A percentile compares a stretch with the other conserved stretches of the same genome.
Conservation (phyloP, 2,113 vertebrate genomes). For the Paedocypris sp. region DNA sequence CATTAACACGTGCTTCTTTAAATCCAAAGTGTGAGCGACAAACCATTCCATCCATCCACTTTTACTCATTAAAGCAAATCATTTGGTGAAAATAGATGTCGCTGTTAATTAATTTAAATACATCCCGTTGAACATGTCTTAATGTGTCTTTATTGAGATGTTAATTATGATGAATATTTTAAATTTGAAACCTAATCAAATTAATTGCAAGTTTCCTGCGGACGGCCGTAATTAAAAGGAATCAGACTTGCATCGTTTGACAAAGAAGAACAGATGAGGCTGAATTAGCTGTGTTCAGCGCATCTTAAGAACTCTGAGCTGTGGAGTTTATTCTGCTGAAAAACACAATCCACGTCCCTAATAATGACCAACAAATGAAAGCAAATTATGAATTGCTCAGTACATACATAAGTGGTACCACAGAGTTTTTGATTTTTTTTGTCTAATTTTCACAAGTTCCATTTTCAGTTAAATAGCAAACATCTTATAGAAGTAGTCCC, state of each 20-base stretch:
- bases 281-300: background rate
- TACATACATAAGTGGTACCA: too few relatives aligned
- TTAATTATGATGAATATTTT: slow-evolving; percentile 45
- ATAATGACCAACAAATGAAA: too few relatives aligned
- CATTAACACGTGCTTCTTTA: too few relatives aligned
- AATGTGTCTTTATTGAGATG: slow-evolving; percentile 42
- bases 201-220: slow-evolving; percentile 37
- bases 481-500: too few relatives aligned
- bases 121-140: slow-evolving; percentile 35
- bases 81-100: slow-evolving; percentile 33
- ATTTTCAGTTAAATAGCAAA: too few relatives aligned
- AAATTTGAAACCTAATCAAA: slow-evolving; percentile 39
- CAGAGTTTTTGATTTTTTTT: too few relatives aligned
- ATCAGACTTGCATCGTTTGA: slow-evolving; percentile 30
- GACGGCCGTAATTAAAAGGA: slow-evolving; percentile 38
- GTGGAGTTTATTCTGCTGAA: too few relatives aligned
- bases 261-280: slow-evolving; percentile 29
- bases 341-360: too few relatives aligned
- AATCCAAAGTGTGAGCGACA: background rate
- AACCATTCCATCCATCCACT: slow-evolving; percentile 10
- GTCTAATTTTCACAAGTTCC: too few relatives aligned
- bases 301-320: too few relatives aligned
- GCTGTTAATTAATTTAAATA: slow-evolving; percentile 41
- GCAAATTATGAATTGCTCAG: too few relatives aligned
- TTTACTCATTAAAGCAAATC: slow-evolving; percentile 27